Percentiles rank a stretch among this genome's conserved stretches.
Conservation (phyloP, 1,140 invertebrate genomes). For the Cataglyphis hispanica region DNA sequence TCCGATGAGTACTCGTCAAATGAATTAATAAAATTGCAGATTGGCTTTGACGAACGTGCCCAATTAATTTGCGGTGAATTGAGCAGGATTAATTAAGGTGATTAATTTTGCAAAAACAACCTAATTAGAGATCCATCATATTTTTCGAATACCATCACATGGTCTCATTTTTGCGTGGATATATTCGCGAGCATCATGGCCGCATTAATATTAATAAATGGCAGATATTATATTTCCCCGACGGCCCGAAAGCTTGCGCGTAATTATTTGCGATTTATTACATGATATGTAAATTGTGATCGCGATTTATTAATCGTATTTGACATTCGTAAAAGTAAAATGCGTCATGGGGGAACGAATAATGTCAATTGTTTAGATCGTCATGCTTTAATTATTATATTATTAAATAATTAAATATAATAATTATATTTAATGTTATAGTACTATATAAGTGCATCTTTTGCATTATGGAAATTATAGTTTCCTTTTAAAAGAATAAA, state of each 20-base stretch:
- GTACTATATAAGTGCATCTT: not conserved
- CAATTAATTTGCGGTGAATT: constrained; percentile 38
- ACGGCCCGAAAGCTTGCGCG: not conserved
- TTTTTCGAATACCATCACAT: constrained; percentile 35
- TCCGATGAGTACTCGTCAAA: not conserved
- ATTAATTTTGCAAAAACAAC: constrained; percentile 55
- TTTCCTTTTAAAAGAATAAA: not conserved
- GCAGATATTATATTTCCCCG: constrained; percentile 20
- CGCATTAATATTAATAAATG: constrained; percentile 64
- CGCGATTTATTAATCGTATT: constrained; percentile 21
- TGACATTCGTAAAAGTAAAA: constrained; percentile 29
- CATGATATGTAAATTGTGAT: constrained; percentile 22
- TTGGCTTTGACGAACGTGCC: not conserved
- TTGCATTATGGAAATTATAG: not conserved
- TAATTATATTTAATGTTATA: constrained; percentile 9
- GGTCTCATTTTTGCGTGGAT: not conserved
- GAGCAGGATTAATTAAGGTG: constrained; percentile 40
- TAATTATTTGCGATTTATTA: constrained; percentile 61
- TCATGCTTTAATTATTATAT: constrained; percentile 3
- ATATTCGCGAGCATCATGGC: not conserved
- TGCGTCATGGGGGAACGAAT: constrained; percentile 15
- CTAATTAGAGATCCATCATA: not conserved
- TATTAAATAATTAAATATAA: too few relatives aligned
- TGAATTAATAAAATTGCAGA: constrained; percentile 21
- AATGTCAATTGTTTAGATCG: constrained; percentile 13